phyloP scores from a whole-genome alignment of 2,797 vertebrate species.

The Pseudochirops corinnae region DNA sequence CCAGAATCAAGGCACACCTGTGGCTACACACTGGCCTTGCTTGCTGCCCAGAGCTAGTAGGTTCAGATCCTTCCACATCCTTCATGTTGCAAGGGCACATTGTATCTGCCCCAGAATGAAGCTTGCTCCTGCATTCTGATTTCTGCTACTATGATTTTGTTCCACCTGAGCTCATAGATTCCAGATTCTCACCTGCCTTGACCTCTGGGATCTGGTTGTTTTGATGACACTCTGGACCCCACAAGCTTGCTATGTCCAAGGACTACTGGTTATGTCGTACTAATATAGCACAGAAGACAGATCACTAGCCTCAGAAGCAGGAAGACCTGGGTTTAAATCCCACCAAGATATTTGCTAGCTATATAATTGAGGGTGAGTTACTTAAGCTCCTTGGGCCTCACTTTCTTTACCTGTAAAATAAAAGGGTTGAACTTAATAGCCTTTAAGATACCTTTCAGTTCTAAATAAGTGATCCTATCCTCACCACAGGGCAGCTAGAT shows the following conservation, averaged over 20 bases:
- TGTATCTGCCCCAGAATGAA: neutral
- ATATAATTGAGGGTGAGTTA: neutral
- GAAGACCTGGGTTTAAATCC: neutral
- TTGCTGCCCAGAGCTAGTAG: neutral
- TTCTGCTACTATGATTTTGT: neutral
- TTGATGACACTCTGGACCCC: neutral
- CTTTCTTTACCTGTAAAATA: neutral
- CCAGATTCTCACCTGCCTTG: neutral
- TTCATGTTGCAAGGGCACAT: neutral
- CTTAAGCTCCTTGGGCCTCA: neutral
- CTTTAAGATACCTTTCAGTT: neutral
- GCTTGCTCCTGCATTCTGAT: neutral
- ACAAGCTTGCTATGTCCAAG: neutral
- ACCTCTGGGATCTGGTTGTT: neutral
- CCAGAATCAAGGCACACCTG: neutral
- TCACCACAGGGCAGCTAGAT: neutral
- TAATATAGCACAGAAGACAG: neutral
- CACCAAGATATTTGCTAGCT: neutral
- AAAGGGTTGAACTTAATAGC: neutral
- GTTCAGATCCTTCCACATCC: neutral
- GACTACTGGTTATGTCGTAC: neutral
- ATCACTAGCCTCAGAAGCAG: neutral
- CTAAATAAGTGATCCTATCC: neutral
- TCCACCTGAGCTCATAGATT: neutral
- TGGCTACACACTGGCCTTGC: neutral